phyloP scores from a whole-genome alignment of 1,140 invertebrate species.

The Babylonia areolata region DNA sequence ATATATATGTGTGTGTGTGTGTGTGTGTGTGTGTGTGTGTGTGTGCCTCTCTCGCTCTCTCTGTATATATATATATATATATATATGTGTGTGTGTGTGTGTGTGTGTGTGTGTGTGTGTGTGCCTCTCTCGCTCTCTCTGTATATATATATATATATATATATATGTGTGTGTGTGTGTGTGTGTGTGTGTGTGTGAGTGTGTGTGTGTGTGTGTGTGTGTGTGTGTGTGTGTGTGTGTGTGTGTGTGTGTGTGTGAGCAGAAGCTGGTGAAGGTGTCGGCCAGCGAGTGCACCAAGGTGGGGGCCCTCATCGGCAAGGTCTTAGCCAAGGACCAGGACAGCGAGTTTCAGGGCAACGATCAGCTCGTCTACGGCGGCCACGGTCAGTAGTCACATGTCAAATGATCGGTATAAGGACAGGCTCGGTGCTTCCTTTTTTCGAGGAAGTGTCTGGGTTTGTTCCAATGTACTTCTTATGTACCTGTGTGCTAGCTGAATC shows the following conservation, averaged over 20 bases:
- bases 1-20: neutral
- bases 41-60: too few relatives aligned
- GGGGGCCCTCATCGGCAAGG: neutral
- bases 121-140: too few relatives aligned
- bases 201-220: neutral
- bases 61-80: too few relatives aligned
- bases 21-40: neutral
- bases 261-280: neutral
- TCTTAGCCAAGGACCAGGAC: neutral
- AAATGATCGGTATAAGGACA: neutral
- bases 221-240: neutral
- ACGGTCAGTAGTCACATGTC: neutral
- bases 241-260: neutral
- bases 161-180: too few relatives aligned
- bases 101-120: too few relatives aligned
- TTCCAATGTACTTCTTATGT: too few relatives aligned
- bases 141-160: too few relatives aligned
- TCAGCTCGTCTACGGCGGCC: neutral
- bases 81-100: neutral
- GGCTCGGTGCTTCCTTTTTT: too few relatives aligned
- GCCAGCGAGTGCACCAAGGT: conserved; percentile 2
- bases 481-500: too few relatives aligned
- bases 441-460: too few relatives aligned
- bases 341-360: neutral
- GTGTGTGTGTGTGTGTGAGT: neutral